phyloP scores from a whole-genome alignment of 23 tunicate species.

The Botrylloides violaceus region DNA sequence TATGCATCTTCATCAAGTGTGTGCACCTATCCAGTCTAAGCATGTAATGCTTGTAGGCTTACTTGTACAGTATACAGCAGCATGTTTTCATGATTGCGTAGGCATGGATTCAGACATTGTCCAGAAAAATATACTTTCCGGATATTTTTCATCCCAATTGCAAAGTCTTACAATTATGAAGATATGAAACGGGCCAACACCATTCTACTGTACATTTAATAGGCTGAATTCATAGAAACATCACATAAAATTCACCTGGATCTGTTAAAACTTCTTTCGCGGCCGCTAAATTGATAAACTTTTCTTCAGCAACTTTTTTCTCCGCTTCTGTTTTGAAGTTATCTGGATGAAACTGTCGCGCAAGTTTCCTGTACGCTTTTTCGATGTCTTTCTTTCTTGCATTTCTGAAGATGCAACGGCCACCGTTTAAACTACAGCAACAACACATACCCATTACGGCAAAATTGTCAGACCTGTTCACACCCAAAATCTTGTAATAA shows the following conservation, averaged over 20 bases:
- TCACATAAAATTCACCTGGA: constrained; percentile 44
- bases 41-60: no score
- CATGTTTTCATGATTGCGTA: no score
- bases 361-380: constrained; percentile 75
- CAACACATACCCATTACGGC: not conserved
- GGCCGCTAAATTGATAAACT: constrained; percentile 90
- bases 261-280: constrained; percentile 93
- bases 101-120: no score
- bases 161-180: no score
- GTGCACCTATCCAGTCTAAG: no score
- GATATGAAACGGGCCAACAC: no score
- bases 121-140: no score
- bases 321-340: constrained; percentile 82
- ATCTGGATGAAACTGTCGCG: constrained; percentile 94
- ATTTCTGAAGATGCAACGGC: constrained; percentile 23
- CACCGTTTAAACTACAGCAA: not conserved
- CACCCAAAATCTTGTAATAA: constrained; percentile 97
- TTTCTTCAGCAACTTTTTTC: constrained; percentile 69
- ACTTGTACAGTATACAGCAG: no score
- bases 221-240: no score
- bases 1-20: no score
- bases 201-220: no score
- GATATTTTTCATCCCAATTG: no score
- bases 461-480: constrained; percentile 52
- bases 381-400: constrained; percentile 57